Evolutionary conservation across 2,797 vertebrate species (phyloP).

Genomic region (Streptopelia turtur): DNA sequence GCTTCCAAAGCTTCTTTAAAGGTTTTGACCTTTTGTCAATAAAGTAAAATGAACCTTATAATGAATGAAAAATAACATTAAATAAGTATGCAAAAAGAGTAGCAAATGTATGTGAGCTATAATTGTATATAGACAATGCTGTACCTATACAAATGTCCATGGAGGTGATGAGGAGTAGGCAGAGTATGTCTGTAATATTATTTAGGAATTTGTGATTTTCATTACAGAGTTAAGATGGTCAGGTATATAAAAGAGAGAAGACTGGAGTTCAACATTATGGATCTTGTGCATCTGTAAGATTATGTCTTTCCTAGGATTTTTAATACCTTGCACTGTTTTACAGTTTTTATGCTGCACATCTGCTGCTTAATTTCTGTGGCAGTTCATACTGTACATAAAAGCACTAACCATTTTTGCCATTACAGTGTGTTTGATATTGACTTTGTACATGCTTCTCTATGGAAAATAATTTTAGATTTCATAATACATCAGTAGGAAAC

Average conservation of each 20-base stretch:
- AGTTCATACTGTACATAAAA: not conserved
- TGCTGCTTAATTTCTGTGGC: not conserved
- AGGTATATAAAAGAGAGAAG: not conserved
- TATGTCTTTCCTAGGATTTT: not conserved
- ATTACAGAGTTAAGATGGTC: not conserved
- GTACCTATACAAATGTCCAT: not conserved
- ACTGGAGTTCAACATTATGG: not conserved
- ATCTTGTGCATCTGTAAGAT: not conserved
- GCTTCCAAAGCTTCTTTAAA: not conserved
- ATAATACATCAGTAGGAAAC: not conserved
- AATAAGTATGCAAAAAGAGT: not conserved
- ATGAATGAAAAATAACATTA: not conserved
- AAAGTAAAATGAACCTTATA: not conserved
- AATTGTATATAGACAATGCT: too few relatives aligned
- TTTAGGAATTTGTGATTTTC: not conserved
- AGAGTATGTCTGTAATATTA: not conserved
- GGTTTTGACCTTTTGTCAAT: not conserved
- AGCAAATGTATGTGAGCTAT: not conserved
- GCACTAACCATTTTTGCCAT: not conserved
- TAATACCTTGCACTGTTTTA: not conserved
- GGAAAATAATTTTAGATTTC: not conserved
- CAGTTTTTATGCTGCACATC: not conserved
- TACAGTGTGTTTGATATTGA: not conserved
- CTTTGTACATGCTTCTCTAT: not conserved
- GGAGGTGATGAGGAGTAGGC: not conserved